Evolutionary conservation across 2,888 invertebrate species (phyloP).

Genomic region (Caenorhabditis zanzibari): DNA sequence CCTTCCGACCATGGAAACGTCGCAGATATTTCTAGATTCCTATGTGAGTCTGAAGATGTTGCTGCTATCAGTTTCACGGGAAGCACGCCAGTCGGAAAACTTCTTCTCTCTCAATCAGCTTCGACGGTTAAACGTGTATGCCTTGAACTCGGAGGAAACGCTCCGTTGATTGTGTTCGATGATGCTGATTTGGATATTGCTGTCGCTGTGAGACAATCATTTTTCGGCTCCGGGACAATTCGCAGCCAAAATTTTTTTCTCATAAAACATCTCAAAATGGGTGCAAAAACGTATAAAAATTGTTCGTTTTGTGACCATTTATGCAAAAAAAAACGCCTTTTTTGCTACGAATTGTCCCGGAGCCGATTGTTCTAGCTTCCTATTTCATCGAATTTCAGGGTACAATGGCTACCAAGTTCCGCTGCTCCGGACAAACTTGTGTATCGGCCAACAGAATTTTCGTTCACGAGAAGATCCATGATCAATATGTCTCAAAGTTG

Average conservation of each 20-base stretch:
- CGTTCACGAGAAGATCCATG: constrained; percentile 88
- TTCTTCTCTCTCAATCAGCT: constrained; percentile 91
- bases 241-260: too few species aligned
- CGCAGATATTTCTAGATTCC: constrained; percentile 88
- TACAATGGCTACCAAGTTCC: constrained; percentile 94
- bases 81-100: constrained; percentile 94
- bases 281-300: too few species aligned
- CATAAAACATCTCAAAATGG: too few species aligned
- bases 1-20: constrained; percentile 87
- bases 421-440: constrained; percentile 96
- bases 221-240: too few species aligned
- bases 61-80: constrained; percentile 94
- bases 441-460: constrained; percentile 94
- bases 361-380: too few species aligned
- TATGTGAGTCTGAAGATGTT: constrained; percentile 91
- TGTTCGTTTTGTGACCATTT: too few species aligned
- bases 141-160: constrained; percentile 98
- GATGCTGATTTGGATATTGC: constrained; percentile 93
- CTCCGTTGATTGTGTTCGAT: constrained; percentile 96
- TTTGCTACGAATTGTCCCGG: too few species aligned
- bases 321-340: too few species aligned
- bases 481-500: constrained; percentile 90
- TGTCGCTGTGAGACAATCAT: constrained; percentile 86
- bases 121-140: constrained; percentile 92
- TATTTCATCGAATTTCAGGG: constrained; percentile 85